A percentile compares a stretch with the other conserved stretches of the same genome.
Evolutionary conservation across 2,113 vertebrate genomes (phyloP).

Genomic region (Sinocyclocheilus maitianheensis): DNA sequence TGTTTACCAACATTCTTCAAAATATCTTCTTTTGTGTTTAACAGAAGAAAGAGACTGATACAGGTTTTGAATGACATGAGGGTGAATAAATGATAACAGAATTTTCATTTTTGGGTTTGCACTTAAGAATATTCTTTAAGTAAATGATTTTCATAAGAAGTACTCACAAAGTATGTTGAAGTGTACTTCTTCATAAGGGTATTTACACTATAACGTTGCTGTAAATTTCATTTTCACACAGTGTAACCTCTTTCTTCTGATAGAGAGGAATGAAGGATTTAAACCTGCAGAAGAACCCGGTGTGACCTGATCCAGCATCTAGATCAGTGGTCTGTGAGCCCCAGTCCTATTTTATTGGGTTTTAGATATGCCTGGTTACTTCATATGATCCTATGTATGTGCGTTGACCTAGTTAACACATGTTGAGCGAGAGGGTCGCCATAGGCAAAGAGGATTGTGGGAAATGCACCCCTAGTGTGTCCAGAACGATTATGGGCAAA

Average conservation of each 20-base stretch:
- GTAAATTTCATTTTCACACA: background rate
- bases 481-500: background rate
- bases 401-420: conserved; percentile 6
- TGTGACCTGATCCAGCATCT: conserved; percentile 7
- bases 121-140: background rate
- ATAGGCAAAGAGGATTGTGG: conserved; percentile 11
- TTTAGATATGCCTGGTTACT: conserved; percentile 20
- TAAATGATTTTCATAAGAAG: background rate
- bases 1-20: background rate
- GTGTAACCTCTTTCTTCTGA: background rate
- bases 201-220: background rate
- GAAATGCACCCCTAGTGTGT: conserved; percentile 1
- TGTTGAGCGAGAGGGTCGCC: conserved; percentile 11
- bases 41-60: too few relatives aligned
- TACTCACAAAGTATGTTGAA: background rate
- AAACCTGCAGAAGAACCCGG: background rate
- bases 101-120: background rate
- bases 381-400: conserved; percentile 1
- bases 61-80: too few relatives aligned
- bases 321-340: background rate
- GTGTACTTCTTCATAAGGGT: background rate
- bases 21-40: too few relatives aligned
- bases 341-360: background rate
- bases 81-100: too few relatives aligned
- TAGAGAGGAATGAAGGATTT: background rate